Base-by-base conservation (phyloP, 2,797 vertebrate species). In the Chrosomus eos region DNA sequence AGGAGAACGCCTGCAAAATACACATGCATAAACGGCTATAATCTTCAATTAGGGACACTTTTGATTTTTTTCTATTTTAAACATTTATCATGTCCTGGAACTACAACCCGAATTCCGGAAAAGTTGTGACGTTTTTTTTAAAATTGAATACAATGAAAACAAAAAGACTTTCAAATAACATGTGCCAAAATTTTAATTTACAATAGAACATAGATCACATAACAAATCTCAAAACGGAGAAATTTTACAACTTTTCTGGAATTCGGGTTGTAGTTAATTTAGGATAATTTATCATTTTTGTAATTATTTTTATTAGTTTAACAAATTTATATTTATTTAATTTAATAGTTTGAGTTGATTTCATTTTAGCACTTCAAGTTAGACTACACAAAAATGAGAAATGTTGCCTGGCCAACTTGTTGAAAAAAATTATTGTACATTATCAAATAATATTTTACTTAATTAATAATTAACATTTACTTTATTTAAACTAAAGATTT, bases 1-100 rank as follows among this genome's bases (percentile, higher is more conserved):
- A 98, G 53, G 96, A 95, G 40, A 99, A 99, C 0, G 97, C 98
- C 98, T 99, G 89, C 23, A 18, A 80, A 70, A 80, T 14, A 80
- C 11, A 64, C 48, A 31, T 3, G 3, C 21, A 23, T 70, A 11
- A 70, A 70, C 18, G 19, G 18, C 13, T 16, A 45, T 45, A 14
- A 31, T 48, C 40, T 28, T 51, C 43, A 48, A 28, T 43, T 16
- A 71, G 23, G 38, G 23, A 71, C 68, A 71, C 38, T 71, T 70
- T 16, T 26, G 21, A 70, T 10, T 40, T 40, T 13, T 38, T 70
- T 40, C 14, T 1, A 4, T 45, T 13, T 9, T 28, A 5, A 45
- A 18, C 40, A 18, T 45, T 45, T 48, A 48, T 48, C 40, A 72
- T 26, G 13, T 28, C 26, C 58, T 62, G 2, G 11, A 28, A 6